Conservation (phyloP, 2,113 vertebrate species). For the Eulacestoma nigropectus region DNA sequence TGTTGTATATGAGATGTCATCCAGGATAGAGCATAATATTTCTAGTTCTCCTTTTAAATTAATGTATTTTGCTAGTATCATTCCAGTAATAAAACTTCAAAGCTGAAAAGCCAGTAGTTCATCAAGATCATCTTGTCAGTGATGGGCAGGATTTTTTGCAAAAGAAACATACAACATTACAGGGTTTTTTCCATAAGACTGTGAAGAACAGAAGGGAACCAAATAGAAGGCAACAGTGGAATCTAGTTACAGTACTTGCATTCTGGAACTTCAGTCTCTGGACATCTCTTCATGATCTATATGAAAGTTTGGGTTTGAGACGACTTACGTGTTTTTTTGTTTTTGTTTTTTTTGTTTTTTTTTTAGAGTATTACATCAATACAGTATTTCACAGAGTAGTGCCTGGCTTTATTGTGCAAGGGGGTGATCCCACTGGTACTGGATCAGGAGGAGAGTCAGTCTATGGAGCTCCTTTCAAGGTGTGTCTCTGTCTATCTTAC, state of each 20-base stretch:
- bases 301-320: background rate
- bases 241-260: background rate
- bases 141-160: background rate
- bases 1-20: rapidly evolving
- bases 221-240: background rate
- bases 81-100: background rate
- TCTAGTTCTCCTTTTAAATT: background rate
- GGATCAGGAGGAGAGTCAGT: constrained; percentile 91
- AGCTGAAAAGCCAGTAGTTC: background rate
- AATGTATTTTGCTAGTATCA: background rate
- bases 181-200: background rate
- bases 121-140: background rate
- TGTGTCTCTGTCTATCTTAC: constrained; percentile 21
- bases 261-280: background rate
- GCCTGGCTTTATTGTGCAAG: constrained; percentile 92
- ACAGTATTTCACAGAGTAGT: constrained; percentile 95
- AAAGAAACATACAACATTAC: background rate
- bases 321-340: background rate
- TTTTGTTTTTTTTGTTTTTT: background rate
- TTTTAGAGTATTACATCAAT: constrained; percentile 90
- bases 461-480: constrained; percentile 90
- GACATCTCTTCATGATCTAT: background rate
- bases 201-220: background rate
- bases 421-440: constrained; percentile 91
- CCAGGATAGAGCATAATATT: background rate